Conservation (phyloP, 2,888 invertebrate species). For the Tipula unca region DNA sequence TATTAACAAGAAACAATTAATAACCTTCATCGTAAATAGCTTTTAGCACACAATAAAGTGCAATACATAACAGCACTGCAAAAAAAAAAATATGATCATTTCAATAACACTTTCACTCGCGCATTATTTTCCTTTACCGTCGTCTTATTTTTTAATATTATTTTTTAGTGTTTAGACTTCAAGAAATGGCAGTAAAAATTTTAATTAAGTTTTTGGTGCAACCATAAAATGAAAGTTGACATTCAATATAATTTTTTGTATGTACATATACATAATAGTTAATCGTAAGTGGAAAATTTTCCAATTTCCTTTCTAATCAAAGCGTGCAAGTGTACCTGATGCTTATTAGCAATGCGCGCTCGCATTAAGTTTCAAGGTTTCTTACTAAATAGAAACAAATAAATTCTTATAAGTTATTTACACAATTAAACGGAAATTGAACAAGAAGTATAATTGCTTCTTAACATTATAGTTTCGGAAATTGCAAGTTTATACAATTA, state of each 20-base stretch:
- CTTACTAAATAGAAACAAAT: not conserved
- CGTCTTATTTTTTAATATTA: not conserved
- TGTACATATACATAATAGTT: not conserved
- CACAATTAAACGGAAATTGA: not conserved
- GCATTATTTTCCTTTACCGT: not conserved
- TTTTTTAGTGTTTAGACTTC: not conserved
- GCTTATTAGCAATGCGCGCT: not conserved
- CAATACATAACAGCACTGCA: not conserved
- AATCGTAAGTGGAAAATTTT: not conserved
- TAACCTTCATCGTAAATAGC: not conserved
- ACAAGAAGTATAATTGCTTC: not conserved
- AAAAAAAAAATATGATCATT: not conserved
- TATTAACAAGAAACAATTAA: not conserved
- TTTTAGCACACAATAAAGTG: not conserved
- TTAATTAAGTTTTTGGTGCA: not conserved
- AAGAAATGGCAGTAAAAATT: not conserved
- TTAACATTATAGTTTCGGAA: not conserved
- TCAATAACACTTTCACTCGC: not conserved
- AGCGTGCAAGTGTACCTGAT: not conserved
- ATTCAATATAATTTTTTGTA: not conserved
- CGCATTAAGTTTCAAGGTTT: not conserved
- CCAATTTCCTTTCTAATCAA: not conserved
- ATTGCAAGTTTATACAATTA: not conserved
- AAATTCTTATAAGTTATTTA: not conserved
- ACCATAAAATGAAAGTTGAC: slow-evolving; percentile 8